A percentile compares a stretch with the other conserved stretches of the same genome.
Evolutionary conservation across 2,113 vertebrate genomes (phyloP).

Genomic region (Litocranius walleri): DNA sequence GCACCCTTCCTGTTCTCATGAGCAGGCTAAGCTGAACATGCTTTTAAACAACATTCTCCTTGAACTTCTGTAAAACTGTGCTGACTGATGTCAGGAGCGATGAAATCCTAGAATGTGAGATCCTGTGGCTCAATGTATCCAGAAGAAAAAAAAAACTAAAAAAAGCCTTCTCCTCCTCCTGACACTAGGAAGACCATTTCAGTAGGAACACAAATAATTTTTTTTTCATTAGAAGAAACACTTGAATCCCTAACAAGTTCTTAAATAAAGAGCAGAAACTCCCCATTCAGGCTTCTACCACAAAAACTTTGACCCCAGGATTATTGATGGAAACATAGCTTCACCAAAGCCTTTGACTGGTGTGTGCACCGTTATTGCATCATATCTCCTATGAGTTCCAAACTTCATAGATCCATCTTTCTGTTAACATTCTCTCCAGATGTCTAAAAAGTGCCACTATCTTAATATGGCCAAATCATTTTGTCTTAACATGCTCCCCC

Average conservation of each 20-base stretch:
- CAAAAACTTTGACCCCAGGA: neutral
- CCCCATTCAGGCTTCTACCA: neutral
- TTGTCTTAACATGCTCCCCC: accelerated
- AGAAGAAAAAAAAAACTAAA: neutral
- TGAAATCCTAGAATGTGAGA: neutral
- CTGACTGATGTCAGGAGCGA: neutral
- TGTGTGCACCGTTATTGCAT: neutral
- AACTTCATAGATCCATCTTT: neutral
- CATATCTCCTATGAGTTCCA: neutral
- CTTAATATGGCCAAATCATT: neutral
- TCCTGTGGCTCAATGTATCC: neutral
- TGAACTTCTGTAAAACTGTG: neutral
- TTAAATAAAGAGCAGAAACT: neutral
- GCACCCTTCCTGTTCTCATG: neutral
- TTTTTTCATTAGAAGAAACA: neutral
- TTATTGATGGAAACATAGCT: neutral
- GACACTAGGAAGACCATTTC: neutral
- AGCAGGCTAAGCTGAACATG: neutral
- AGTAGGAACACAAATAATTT: neutral
- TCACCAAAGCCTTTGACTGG: neutral
- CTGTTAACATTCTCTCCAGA: no score
- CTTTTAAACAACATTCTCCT: neutral
- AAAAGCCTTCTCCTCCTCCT: neutral
- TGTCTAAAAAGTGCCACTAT: neutral
- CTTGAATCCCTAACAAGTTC: neutral